Evolutionary conservation across 2,888 invertebrate species (phyloP).

Genomic region (Luperina testacea): DNA sequence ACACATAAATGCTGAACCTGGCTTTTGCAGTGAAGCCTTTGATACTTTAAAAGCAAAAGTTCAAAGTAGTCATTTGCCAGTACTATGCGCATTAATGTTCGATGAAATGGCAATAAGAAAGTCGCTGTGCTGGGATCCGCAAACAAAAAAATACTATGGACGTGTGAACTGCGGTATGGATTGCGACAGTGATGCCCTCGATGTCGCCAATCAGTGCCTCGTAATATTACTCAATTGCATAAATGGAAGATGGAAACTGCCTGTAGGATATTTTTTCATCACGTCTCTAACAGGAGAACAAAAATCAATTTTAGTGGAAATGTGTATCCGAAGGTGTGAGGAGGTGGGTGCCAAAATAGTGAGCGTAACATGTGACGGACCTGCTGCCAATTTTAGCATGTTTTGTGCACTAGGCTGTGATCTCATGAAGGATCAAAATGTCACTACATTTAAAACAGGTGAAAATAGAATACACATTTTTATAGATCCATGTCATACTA

Average conservation of each 20-base stretch:
- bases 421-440: constrained; percentile 7
- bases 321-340: neutral
- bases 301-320: neutral
- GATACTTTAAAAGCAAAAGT: constrained; percentile 16
- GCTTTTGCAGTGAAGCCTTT: constrained; percentile 23
- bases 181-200: constrained; percentile 5
- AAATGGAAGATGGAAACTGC: constrained; percentile 18
- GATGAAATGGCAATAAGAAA: constrained; percentile 33
- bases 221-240: constrained; percentile 7
- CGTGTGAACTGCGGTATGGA: constrained; percentile 5
- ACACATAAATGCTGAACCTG: constrained; percentile 17
- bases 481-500: constrained; percentile 11
- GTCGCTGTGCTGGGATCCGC: constrained; percentile 3
- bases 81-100: constrained; percentile 16
- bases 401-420: constrained; percentile 1
- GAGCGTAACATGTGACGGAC: constrained; percentile 14
- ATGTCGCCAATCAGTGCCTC: constrained; percentile 16
- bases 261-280: constrained; percentile 17
- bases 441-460: neutral
- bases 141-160: constrained; percentile 9
- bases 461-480: constrained; percentile 24
- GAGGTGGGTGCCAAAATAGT: constrained; percentile 1
- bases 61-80: neutral
- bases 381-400: constrained; percentile 23
- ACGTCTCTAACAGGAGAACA: neutral